Evolutionary conservation across 1,140 invertebrate genomes (phyloP).

Genomic region (Sesamia nonagrioides): DNA sequence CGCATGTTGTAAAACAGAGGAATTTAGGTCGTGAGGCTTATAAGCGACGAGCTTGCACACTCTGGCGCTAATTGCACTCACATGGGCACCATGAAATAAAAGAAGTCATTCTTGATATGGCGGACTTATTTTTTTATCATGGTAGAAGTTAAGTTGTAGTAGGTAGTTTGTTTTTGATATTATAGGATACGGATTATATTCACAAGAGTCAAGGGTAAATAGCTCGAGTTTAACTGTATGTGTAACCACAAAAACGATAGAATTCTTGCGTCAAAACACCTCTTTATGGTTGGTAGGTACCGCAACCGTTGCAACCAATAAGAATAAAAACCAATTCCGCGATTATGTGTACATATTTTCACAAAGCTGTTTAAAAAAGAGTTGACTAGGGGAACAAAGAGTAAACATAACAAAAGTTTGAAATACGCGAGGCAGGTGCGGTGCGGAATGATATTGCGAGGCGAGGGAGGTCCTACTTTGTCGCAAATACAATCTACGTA

Average conservation of each 20-base stretch:
- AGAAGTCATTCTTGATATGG: not conserved
- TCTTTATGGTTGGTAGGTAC: slow-evolving; percentile 1
- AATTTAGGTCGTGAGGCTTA: slow-evolving; percentile 19
- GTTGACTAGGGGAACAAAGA: slow-evolving; percentile 42
- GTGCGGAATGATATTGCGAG: slow-evolving; percentile 36
- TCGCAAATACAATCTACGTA: slow-evolving; percentile 42
- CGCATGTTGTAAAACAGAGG: slow-evolving; percentile 19
- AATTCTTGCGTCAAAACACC: not conserved
- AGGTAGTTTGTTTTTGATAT: too few relatives aligned
- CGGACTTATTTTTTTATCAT: not conserved
- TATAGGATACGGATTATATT: not conserved
- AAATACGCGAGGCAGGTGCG: slow-evolving; percentile 35
- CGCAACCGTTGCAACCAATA: not conserved
- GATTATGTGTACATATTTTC: too few relatives aligned
- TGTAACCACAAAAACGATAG: too few relatives aligned
- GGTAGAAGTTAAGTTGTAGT: too few relatives aligned
- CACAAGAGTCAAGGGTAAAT: not conserved
- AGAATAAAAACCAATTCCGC: slow-evolving; percentile 17
- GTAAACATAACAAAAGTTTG: slow-evolving; percentile 46
- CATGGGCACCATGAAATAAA: too few relatives aligned
- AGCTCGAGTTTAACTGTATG: not conserved
- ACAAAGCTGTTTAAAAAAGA: slow-evolving; percentile 23
- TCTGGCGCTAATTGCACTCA: not conserved
- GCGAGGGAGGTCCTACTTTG: slow-evolving; percentile 16
- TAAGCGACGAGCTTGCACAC: not conserved